Evolutionary conservation across 2,888 invertebrate species (phyloP).

Genomic region (Orthonevra nobilis): DNA sequence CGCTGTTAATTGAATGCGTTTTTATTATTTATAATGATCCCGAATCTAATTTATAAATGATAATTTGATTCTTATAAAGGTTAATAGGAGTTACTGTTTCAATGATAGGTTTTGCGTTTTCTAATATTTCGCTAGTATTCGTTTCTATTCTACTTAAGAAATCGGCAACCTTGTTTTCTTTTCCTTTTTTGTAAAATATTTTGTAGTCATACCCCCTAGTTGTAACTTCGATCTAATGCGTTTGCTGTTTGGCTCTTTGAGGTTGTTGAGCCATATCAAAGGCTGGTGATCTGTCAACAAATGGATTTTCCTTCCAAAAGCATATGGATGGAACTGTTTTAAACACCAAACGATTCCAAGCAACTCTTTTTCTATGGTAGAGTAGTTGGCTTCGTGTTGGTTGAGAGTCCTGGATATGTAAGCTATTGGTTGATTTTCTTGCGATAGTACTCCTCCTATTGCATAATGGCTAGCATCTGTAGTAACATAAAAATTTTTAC

Average conservation of each 20-base stretch:
- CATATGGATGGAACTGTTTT: conserved; percentile 30
- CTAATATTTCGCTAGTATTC: background rate
- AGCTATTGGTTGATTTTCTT: background rate
- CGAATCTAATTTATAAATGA: conserved; percentile 22
- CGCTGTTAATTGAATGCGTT: conserved; percentile 21
- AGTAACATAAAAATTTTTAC: background rate
- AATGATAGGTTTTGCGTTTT: conserved; percentile 1
- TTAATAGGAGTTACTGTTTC: conserved; percentile 26
- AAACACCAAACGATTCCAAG: conserved; percentile 14
- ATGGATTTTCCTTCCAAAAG: conserved; percentile 29
- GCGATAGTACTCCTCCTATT: background rate
- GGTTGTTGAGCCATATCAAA: conserved; percentile 21
- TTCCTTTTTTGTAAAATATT: conserved; percentile 10
- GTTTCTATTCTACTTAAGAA: conserved; percentile 13
- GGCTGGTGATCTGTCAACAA: too few relatives aligned
- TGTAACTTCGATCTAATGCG: conserved; percentile 15
- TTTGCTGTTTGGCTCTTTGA: conserved; percentile 25
- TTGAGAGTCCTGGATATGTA: background rate
- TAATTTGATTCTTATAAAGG: conserved; percentile 22
- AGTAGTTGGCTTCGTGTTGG: background rate
- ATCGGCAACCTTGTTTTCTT: too few relatives aligned
- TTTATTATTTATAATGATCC: conserved; percentile 22
- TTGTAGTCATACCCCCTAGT: conserved; percentile 17
- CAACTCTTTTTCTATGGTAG: background rate
- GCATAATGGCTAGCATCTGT: conserved; percentile 1